Base-by-base conservation (phyloP, 2,113 vertebrate genomes). In the Oplegnathus fasciatus region DNA sequence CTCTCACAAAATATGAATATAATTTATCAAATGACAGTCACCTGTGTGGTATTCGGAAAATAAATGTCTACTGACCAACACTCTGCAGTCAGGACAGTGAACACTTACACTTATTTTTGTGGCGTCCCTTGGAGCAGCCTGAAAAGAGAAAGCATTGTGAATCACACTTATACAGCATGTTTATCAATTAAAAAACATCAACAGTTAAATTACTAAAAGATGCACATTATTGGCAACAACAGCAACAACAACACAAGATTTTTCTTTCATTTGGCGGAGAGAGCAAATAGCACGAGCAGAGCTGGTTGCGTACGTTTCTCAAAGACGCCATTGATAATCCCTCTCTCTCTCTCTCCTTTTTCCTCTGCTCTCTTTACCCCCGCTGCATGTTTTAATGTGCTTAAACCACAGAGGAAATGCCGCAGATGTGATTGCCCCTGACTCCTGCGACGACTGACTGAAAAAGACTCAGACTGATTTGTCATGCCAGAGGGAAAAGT, bases 51-150 rank as follows among this genome's bases (percentile, higher is more conserved):
- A 15, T 40, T 54, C 50, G 11, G 32, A 20, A 44, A 61, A 65
- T 48, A 37, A 44, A 54, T 28, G 3, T 42, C 18, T 48, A 18
- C 9, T 52, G 28, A 28, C 57, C 13, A 52, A 3, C 26, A 26
- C 4, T 34, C 24, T 58, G 42, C 17, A 48, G 6, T n/a, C 24
- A 77, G 32, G 9, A 75, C 65, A 69, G 62, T 18, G 24, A 64
- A 93, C 89, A 98, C 98, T 98, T 97, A 99, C 98, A 28, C 98
- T 99, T 94, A 99, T 99, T 95, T 99, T 99, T 52, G 97, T 98
- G 80, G 97, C 97, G 85, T 97, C 97, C 91, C 96, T 97, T 48
- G 95, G 80, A 86, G 82, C 89, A 78, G 96, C 96, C 98, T 99
- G 90, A 58, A 95, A 96, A 69, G 60, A 93, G 73, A 94, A 88